phyloP scores from a whole-genome alignment of 2,797 vertebrate genomes.

The Myotis vivesi region DNA sequence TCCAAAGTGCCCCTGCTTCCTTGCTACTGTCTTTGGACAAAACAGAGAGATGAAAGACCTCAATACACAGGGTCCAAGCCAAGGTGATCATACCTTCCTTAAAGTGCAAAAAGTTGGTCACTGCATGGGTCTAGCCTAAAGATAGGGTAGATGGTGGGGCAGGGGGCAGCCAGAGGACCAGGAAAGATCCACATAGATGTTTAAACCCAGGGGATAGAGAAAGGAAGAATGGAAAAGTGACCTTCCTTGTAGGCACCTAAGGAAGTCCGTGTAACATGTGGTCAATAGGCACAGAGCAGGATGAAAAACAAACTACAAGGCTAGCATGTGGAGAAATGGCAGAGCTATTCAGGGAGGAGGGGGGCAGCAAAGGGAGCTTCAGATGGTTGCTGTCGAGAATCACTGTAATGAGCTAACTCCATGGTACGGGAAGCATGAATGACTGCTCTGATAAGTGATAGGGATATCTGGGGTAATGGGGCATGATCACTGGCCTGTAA shows the following conservation, averaged over 20 bases:
- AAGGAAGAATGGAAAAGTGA: background rate
- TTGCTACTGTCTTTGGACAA: constrained; percentile 24
- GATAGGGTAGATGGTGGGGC: background rate
- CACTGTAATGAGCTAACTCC: background rate
- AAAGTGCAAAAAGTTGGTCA: background rate
- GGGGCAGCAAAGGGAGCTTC: background rate
- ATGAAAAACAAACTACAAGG: background rate
- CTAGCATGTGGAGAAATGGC: background rate
- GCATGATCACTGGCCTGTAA: background rate
- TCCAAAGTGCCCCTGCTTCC: background rate
- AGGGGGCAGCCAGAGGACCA: background rate
- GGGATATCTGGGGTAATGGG: background rate
- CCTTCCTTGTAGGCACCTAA: background rate
- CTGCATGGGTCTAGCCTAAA: background rate
- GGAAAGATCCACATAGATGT: background rate
- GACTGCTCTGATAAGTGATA: background rate
- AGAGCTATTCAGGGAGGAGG: background rate
- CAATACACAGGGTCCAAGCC: background rate
- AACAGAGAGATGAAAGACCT: background rate
- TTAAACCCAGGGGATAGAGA: background rate
- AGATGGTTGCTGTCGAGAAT: background rate
- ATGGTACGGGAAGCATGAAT: background rate
- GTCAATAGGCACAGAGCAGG: background rate
- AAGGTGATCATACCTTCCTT: background rate
- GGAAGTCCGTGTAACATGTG: background rate